Percentiles rank a stretch among this genome's conserved stretches.
These are phyloP conservation scores for Microcebus murinus DNA, from an alignment of 2,113 vertebrate genomes.

Conservation along the genomic window DNA sequence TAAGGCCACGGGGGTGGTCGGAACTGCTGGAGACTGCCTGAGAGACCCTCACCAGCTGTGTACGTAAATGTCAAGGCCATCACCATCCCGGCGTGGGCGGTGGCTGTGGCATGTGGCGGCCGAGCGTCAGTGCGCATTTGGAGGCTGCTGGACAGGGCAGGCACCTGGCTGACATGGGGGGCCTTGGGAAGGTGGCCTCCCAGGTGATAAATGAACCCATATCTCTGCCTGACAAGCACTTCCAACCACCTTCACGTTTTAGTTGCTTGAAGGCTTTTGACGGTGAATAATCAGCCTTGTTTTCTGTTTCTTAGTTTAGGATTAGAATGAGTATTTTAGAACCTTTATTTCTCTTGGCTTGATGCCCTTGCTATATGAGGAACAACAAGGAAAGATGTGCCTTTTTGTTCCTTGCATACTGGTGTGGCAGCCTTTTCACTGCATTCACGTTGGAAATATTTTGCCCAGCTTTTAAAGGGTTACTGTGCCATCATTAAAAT, in stretches of 20 bases:
- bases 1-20: background rate
- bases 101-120: fast-evolving
- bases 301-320: constrained; percentile 1
- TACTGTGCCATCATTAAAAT: background rate
- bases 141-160: background rate
- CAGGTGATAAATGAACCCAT: background rate
- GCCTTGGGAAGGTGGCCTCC: background rate
- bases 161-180: fast-evolving
- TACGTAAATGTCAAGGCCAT: background rate
- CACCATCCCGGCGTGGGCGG: fast-evolving
- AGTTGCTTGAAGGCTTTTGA: background rate
- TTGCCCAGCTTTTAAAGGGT: background rate
- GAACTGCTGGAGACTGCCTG: background rate
- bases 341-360: background rate
- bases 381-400: background rate
- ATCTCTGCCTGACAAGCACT: background rate
- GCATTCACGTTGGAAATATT: background rate
- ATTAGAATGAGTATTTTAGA: background rate
- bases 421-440: background rate
- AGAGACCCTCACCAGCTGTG: background rate
- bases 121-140: fast-evolving
- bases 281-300: background rate
- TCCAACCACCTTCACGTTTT: background rate
- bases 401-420: background rate
- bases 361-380: background rate